Base-by-base conservation (phyloP, 53 echinoderm and acorn worm species). In the Patiria pectinifera region DNA sequence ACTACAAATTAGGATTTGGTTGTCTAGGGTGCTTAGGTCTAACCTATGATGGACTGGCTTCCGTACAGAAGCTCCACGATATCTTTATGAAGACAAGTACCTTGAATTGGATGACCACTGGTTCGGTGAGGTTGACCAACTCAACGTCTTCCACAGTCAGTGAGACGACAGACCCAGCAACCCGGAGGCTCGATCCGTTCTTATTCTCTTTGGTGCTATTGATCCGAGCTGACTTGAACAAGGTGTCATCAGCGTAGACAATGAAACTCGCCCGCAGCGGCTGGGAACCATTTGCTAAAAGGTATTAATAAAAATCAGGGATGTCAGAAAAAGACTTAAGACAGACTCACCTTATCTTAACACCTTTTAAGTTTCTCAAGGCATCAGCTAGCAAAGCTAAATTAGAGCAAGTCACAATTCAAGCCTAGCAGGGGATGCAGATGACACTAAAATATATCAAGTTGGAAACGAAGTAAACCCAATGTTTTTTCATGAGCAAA, bases 21-120 rank as follows among this genome's bases (percentile, higher is more conserved):
- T 53, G 53, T 53, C 53, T 53, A 53, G 53, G 53, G 5, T 53
- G 53, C 0, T 66, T 66, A 16, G 66, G 66, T 35, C 35, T 35
- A 35, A 35, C 35, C 35, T 35, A 35, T 35, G 35, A 35, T 35
- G 35, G 35, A 35, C 35, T 35, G 35, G 35, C 35, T 35, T 0
- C 66, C 48, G 23, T 6, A 82, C 9, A 25, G 72, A 70, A 46
- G 48, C 70, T 16, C 47, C 72, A 8, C 19, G 1, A 16, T 18
- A 7, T 66, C 66, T 66, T 4, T 66, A 6, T 66, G 66, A 66
- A 66, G 66, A 18, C 66, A 66, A 18, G 43, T 75, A 87, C 87
- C 87, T 74, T 72, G 76, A 94, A 94, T 63, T 91, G 82, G 21
- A 94, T 87, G 3, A 91, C 94, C 66, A 94, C 87, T 24, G 94